These are phyloP conservation scores for Sander vitreus DNA, from an alignment of 2,113 vertebrate genomes.

Conservation along the genomic window DNA sequence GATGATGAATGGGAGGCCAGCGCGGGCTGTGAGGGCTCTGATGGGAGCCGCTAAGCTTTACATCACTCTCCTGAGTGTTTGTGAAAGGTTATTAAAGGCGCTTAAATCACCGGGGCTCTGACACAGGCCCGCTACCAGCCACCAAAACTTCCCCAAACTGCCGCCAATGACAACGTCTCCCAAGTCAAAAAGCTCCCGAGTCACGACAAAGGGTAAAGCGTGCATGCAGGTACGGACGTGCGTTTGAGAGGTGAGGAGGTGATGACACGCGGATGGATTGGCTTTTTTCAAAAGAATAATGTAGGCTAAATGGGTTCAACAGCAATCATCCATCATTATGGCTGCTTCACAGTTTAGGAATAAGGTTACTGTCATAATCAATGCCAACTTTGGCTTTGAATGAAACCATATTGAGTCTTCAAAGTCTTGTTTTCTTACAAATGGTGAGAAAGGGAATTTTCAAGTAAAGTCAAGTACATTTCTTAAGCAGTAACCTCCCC, in stretches of 20 bases:
- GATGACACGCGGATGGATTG: conserved; percentile 53
- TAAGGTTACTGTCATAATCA: conserved; percentile 30
- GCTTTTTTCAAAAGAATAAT: conserved; percentile 59
- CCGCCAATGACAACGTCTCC: conserved; percentile 18
- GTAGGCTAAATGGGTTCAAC: conserved; percentile 66
- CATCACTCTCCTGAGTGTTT: conserved; percentile 81
- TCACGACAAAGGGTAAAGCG: conserved; percentile 6
- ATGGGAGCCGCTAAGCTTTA: conserved; percentile 76
- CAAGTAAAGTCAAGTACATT: background rate
- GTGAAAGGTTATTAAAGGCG: conserved; percentile 84
- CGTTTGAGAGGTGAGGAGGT: conserved; percentile 34
- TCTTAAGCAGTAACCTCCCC: background rate
- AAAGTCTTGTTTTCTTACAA: background rate
- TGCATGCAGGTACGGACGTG: conserved; percentile 21
- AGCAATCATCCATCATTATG: conserved; percentile 66
- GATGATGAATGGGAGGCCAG: conserved; percentile 78
- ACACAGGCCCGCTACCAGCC: conserved; percentile 46
- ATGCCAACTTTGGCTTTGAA: background rate
- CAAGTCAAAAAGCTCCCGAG: background rate
- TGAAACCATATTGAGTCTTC: background rate
- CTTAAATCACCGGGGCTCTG: conserved; percentile 75
- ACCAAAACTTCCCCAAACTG: conserved; percentile 65
- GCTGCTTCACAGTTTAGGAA: conserved; percentile 8
- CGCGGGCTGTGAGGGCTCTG: conserved; percentile 71
- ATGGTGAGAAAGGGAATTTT: background rate